A percentile compares a stretch with the other conserved stretches of the same genome.
These are phyloP conservation scores for Centruroides sculpturatus DNA, from an alignment of 1,140 invertebrate species.

Conservation along the genomic window DNA sequence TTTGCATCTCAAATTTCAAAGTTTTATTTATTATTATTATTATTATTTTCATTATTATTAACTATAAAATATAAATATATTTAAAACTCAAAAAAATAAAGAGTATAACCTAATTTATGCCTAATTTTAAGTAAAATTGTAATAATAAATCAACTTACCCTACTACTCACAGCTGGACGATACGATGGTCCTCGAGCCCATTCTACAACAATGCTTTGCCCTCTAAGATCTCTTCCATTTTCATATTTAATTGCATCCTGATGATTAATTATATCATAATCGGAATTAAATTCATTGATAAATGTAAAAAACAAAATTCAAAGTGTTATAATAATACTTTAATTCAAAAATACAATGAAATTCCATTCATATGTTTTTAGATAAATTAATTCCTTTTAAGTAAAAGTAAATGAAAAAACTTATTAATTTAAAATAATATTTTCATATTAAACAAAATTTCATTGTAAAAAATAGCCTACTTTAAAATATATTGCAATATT, in stretches of 20 bases:
- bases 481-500: not conserved
- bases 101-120: no score
- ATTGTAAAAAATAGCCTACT: not conserved
- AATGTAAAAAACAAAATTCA: not conserved
- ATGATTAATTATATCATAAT: not conserved
- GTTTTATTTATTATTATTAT: no score
- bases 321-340: not conserved
- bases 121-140: no score
- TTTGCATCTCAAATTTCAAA: no score
- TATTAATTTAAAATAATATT: not conserved
- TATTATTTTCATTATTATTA: no score
- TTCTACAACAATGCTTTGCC: conserved; percentile 34
- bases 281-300: not conserved
- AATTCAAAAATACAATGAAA: not conserved
- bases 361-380: not conserved
- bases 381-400: not conserved
- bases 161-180: conserved; percentile 9
- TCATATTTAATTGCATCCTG: conserved; percentile 36
- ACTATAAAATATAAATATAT: no score
- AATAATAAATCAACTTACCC: not conserved
- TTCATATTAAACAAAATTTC: not conserved
- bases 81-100: no score
- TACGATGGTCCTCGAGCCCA: conserved; percentile 27
- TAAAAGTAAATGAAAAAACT: conserved; percentile 2
- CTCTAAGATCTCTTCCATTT: conserved; percentile 33